Base-by-base conservation (phyloP, 2,113 vertebrate species). In the Mus spicilegus region DNA sequence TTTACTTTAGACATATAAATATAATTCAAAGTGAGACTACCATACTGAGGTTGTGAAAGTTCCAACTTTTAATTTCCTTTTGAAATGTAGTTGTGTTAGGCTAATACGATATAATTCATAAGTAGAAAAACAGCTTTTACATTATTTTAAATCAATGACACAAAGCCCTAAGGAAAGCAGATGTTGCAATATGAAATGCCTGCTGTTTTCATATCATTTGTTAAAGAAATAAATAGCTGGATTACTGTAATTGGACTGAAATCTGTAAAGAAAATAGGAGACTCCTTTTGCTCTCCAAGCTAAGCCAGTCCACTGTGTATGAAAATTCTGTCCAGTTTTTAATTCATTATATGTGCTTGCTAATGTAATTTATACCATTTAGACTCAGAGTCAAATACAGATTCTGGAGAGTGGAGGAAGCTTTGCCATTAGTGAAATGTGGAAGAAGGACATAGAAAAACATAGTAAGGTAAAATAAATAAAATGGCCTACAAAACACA, bases 1-100 rank as follows among this genome's bases (percentile, higher is more conserved):
- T 90, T 95, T 94, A 93, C 13, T 20, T 91, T 39, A 51, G 4
- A 91, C 42, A 49, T 70, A 91, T 89, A 61, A 82, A 95, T 88
- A 42, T 20, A 78, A 86, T 14, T 90, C 26, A 87, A 49, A 96
- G 26, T 72, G 58, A 81, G 24, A 58, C 10, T 70, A 65, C 65
- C 46, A 63, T 8, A 70, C 70, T 85, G 76, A 81, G 73, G 78
- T 49, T 26, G 39, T 51, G 42, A 42, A 67, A 54, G 3, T 90
- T 73, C 90, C 76, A 70, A 42, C n/a, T 11, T 88, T 75, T 36
- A 84, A 8, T 75, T 94, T 96, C 10, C 42, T 72, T 88, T 86
- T 51, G 92, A 87, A 96, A 67, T 14, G 1, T 3, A 46, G 33
- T 30, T 16, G 51, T 63, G 12, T 49, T 88, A 92, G 6, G 49